Conservation (phyloP, 2,797 vertebrate species). For the Sebastes variabilis region DNA sequence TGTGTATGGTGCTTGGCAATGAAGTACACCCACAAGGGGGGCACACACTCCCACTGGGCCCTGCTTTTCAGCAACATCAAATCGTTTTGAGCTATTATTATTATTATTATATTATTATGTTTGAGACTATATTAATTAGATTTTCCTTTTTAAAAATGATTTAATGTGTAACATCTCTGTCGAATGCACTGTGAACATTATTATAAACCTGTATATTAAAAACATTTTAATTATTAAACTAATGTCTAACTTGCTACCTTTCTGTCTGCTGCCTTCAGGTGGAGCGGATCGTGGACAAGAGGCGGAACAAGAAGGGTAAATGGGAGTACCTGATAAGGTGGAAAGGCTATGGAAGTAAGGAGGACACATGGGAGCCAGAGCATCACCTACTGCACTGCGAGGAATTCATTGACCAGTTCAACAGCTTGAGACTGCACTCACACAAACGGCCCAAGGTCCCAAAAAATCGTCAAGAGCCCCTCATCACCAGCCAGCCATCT, state of each 20-base stretch:
- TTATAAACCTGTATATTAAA: neutral
- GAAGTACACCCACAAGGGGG: neutral
- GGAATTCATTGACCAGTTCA: constrained; percentile 97
- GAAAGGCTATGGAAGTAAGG: constrained; percentile 96
- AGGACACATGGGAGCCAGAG: constrained; percentile 98
- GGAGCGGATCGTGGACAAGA: constrained; percentile 96
- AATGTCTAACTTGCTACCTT: neutral
- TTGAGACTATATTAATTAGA: neutral
- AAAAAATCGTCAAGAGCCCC: constrained; percentile 75
- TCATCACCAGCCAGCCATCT: constrained; percentile 69
- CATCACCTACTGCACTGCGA: constrained; percentile 95
- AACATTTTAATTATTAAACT: neutral
- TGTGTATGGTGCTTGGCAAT: neutral
- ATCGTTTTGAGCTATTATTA: neutral
- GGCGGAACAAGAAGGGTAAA: constrained; percentile 97
- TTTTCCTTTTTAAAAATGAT: neutral
- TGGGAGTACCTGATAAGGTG: constrained; percentile 98
- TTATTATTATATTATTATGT: neutral
- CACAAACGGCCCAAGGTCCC: constrained; percentile 87
- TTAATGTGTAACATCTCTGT: neutral
- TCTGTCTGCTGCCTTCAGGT: constrained; percentile 81
- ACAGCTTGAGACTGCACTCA: constrained; percentile 86
- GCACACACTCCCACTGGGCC: neutral
- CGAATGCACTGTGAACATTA: neutral
- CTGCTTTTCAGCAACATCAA: neutral